Evolutionary conservation across 1,140 invertebrate species (phyloP).

Genomic region (Leptonema lineaticorne): DNA sequence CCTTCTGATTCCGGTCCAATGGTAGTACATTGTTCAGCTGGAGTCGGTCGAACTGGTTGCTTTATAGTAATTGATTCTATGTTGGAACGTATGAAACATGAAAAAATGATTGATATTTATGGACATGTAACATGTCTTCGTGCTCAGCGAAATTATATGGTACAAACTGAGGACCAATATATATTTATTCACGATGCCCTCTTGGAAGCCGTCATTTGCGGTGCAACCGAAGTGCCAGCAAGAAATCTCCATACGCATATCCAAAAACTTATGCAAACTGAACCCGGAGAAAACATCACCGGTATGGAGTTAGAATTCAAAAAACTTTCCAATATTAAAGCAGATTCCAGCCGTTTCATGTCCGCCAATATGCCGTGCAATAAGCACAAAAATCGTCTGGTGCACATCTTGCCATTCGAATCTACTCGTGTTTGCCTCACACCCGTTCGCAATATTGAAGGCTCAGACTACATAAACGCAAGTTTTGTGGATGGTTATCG

Average conservation of each 20-base stretch:
- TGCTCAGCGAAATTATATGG: conserved; percentile 96
- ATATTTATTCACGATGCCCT: conserved; percentile 98
- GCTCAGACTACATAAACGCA: conserved; percentile 98
- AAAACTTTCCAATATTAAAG: conserved; percentile 93
- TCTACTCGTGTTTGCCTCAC: conserved; percentile 91
- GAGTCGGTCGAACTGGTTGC: conserved; percentile 96
- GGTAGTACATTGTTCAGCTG: conserved; percentile 96
- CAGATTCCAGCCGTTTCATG: conserved; percentile 90
- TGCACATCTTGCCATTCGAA: conserved; percentile 97
- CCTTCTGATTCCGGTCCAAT: conserved; percentile 89
- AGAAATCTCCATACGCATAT: conserved; percentile 91
- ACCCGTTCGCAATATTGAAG: conserved; percentile 88
- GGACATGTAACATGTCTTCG: conserved; percentile 97
- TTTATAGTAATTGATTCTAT: conserved; percentile 98
- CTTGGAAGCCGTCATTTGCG: conserved; percentile 93
- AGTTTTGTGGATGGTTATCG: conserved; percentile 95
- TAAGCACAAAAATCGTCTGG: conserved; percentile 96
- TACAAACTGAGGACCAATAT: conserved; percentile 99
- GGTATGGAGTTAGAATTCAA: conserved; percentile 99
- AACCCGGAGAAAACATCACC: conserved; percentile 83
- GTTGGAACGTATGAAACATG: conserved; percentile 90
- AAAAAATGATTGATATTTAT: conserved; percentile 98
- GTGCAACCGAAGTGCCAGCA: conserved; percentile 89
- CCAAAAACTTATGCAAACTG: conserved; percentile 84
- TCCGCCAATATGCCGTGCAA: conserved; percentile 96